Evolutionary conservation across 2,797 vertebrate genomes (phyloP).

Genomic region (Artibeus lituratus): DNA sequence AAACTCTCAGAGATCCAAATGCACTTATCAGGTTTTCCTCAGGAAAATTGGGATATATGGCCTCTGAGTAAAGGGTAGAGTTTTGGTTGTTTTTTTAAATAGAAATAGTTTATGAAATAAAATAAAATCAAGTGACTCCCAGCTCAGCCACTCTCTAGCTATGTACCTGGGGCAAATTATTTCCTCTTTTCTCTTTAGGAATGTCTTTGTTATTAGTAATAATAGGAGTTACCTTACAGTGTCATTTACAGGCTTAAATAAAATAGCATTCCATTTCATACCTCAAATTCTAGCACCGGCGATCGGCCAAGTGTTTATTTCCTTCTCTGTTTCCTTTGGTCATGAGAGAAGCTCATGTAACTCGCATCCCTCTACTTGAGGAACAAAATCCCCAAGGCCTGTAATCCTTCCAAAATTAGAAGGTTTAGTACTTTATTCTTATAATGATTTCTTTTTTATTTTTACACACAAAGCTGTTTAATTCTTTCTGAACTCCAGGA

Average conservation of each 20-base stretch:
- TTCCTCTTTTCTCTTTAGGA: not conserved
- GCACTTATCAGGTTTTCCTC: not conserved
- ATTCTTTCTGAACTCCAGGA: constrained; percentile 4
- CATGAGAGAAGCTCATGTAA: not conserved
- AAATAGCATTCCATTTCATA: not conserved
- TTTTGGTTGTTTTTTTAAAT: not conserved
- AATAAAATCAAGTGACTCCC: not conserved
- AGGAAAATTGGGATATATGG: not conserved
- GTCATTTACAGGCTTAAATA: not conserved
- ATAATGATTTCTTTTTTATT: not conserved
- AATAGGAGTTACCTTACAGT: not conserved
- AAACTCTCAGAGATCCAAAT: not conserved
- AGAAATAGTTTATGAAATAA: not conserved
- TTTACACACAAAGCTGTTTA: not conserved
- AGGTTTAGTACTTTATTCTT: constrained; percentile 10
- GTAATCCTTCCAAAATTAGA: constrained; percentile 23
- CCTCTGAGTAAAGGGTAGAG: not conserved
- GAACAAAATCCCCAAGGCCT: constrained; percentile 18
- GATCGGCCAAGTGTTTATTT: not conserved
- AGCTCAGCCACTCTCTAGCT: not conserved
- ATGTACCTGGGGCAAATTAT: not conserved
- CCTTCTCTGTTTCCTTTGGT: constrained; percentile 14
- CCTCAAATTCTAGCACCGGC: not conserved
- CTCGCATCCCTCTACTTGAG: not conserved
- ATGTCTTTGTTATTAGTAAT: not conserved